Evolutionary conservation across 2,797 vertebrate species (phyloP).

Genomic region (Choloepus didactylus): DNA sequence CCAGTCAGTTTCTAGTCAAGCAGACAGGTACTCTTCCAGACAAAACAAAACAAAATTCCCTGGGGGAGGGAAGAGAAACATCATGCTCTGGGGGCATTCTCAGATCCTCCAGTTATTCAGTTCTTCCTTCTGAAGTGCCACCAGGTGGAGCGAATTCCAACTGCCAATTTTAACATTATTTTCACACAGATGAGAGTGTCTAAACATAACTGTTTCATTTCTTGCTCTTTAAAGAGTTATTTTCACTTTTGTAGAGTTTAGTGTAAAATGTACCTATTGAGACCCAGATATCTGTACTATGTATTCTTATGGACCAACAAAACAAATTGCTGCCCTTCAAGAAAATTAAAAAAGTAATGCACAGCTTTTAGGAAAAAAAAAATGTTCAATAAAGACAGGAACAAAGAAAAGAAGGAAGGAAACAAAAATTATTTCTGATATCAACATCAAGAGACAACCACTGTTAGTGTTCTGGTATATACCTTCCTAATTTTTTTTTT

Average conservation of each 20-base stretch:
- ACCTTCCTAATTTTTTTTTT: not conserved
- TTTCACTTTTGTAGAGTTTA: slow-evolving; percentile 16
- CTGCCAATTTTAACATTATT: not conserved
- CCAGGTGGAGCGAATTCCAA: slow-evolving; percentile 41
- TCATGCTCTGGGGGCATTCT: not conserved
- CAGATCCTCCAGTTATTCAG: not conserved
- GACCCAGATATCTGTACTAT: not conserved
- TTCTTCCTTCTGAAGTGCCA: slow-evolving; percentile 1
- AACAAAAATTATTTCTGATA: not conserved
- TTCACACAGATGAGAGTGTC: not conserved
- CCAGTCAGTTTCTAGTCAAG: not conserved
- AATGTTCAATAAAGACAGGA: not conserved
- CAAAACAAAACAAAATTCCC: slow-evolving; percentile 8
- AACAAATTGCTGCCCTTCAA: not conserved
- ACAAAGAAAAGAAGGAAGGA: not conserved
- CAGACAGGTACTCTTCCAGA: slow-evolving; percentile 64
- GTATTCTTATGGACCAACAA: slow-evolving; percentile 20
- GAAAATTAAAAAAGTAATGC: slow-evolving; percentile 2
- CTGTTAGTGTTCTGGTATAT: not conserved
- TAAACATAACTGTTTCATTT: not conserved
- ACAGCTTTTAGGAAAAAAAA: not conserved
- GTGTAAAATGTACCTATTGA: slow-evolving; percentile 22
- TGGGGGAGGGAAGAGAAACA: slow-evolving; percentile 23
- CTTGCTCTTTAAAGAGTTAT: not conserved
- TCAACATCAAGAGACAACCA: not conserved